Evolutionary conservation across 2,888 invertebrate genomes (phyloP).

Genomic region (Zeuzera pyrina): DNA sequence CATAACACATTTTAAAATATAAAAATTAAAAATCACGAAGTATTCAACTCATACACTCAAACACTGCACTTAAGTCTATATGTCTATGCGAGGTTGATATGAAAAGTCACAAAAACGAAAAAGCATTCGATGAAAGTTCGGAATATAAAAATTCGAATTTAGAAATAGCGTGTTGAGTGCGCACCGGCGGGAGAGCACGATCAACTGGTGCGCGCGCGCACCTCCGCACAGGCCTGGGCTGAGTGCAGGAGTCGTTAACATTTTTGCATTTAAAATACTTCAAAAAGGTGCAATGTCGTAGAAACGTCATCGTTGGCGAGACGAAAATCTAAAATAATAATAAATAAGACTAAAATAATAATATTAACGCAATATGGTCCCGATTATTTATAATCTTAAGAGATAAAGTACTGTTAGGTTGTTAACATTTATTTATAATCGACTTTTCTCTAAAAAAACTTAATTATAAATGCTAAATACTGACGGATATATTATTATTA

Average conservation of each 20-base stretch:
- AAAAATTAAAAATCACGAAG: conserved; percentile 14
- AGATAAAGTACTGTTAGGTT: no score
- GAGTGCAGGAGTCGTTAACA: conserved; percentile 37
- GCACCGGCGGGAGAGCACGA: conserved; percentile 51
- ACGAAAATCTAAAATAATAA: no score
- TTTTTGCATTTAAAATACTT: conserved; percentile 28
- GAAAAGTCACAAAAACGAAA: conserved; percentile 2
- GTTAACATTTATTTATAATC: no score
- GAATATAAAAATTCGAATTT: conserved; percentile 26
- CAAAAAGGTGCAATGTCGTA: no score
- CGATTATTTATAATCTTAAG: no score
- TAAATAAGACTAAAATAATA: no score
- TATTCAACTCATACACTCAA: conserved; percentile 25
- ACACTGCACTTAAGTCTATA: conserved; percentile 19
- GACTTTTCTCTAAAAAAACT: no score
- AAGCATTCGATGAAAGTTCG: conserved; percentile 38
- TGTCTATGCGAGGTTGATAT: not conserved
- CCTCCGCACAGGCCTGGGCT: conserved; percentile 36
- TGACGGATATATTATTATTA: no score
- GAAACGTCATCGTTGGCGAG: no score
- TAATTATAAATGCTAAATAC: no score
- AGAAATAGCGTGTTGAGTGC: conserved; percentile 31
- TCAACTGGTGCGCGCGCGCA: conserved; percentile 64
- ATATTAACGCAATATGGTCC: no score
- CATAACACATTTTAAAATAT: conserved; percentile 21